Evolutionary conservation across 2,888 invertebrate genomes (phyloP).

Genomic region (Eueremaeus valkanovi): DNA sequence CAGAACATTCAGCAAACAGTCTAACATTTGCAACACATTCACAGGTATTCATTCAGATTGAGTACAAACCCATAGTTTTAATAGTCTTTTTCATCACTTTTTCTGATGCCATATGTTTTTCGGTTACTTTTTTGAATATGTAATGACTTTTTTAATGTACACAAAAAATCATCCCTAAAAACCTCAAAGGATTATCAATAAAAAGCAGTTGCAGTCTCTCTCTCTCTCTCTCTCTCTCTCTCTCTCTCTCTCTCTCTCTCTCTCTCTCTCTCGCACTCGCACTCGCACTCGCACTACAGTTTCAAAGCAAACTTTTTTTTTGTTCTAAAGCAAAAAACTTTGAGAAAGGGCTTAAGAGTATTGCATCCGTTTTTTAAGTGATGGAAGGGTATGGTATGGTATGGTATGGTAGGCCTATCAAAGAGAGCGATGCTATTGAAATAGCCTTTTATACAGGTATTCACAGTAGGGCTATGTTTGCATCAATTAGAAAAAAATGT

Average conservation of each 20-base stretch:
- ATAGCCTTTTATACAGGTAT: not conserved
- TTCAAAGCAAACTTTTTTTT: slow-evolving; percentile 3
- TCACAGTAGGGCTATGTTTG: not conserved
- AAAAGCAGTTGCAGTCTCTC: slow-evolving; percentile 23
- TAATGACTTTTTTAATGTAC: slow-evolving; percentile 34
- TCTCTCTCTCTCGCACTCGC: no score
- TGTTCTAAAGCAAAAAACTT: not conserved
- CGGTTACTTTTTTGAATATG: slow-evolving; percentile 12
- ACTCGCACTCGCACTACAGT: no score
- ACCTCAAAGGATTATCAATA: slow-evolving; percentile 37
- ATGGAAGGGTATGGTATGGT: not conserved
- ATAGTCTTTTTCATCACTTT: slow-evolving; percentile 17
- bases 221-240: not conserved
- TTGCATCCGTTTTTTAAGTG: slow-evolving; percentile 30
- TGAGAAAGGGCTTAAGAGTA: slow-evolving; percentile 2
- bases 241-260: no score
- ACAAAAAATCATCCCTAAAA: not conserved
- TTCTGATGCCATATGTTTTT: slow-evolving; percentile 36
- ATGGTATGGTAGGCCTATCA: slow-evolving; percentile 2
- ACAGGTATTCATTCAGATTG: not conserved
- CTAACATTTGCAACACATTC: not conserved
- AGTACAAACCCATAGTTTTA: not conserved
- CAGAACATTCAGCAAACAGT: not conserved
- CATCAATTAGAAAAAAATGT: slow-evolving; percentile 43
- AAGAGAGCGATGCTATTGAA: not conserved